Base-by-base conservation (phyloP, 1,140 invertebrate genomes). In the Tribolium castaneum region DNA sequence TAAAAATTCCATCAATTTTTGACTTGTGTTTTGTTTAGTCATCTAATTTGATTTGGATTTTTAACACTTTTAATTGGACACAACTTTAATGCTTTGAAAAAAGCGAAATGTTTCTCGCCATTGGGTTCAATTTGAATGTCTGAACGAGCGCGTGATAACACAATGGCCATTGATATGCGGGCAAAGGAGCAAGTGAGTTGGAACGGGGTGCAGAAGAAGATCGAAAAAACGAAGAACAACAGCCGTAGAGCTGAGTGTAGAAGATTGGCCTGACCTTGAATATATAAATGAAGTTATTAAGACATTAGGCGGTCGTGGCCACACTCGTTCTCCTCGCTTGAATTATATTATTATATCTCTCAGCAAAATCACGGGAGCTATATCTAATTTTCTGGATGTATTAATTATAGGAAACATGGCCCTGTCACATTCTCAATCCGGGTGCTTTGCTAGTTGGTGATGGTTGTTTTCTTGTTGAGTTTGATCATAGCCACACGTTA, bases 271-370 rank as follows among this genome's bases (percentile, higher is more conserved):
- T 83, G 83, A 80, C 84, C 84, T 85, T 85, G 84, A 83, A 85
- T 79, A 78, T 80, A 84, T 83, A 83, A 85, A 85, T 85, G 83
- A 85, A 85, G 84, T 84, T 84, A 85, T 85, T 85, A 85, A 85
- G 84, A 85, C 84, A 85, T 85, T 85, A 85, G 82, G 81, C 82
- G 82, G 82, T 78, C 75, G 78, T 75, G 81, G 81, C 82, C 81
- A 82, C 83, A 84, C 83, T 84, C 78, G 82, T 79, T 83, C 71
- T 80, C 76, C 78, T 79, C 78, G 80, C 78, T 78, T 78, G 81
- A 80, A 79, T 83, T 81, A 81, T 83, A 84, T 82, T 83, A 84
- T 84, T 83, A 83, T 84, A 84, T 84, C 80, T 84, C 81, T 83
- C 78, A 80, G 81, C 82, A 78, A 84, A 84, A 84, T 84, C 82